Evolutionary conservation across 2,888 invertebrate species (phyloP).

Genomic region (Melieria crassipennis): DNA sequence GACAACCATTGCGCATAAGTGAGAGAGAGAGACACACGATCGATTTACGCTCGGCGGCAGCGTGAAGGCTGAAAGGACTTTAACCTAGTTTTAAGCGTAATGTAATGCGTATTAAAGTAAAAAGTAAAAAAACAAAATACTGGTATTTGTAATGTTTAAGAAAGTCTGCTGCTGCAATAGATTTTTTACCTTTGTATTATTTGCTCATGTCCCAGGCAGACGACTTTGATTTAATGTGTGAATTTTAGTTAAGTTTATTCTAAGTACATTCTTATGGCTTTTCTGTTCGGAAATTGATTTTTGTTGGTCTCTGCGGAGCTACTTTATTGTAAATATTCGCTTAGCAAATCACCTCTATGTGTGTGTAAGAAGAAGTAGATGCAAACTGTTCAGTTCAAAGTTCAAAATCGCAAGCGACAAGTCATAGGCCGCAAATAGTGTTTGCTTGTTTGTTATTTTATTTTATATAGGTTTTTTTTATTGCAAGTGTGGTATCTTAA

Average conservation of each 20-base stretch:
- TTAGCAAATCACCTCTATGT: background rate
- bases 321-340: slow-evolving; percentile 30
- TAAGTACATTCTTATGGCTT: background rate
- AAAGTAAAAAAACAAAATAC: background rate
- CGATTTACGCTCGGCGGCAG: slow-evolving; percentile 9
- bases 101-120: slow-evolving; percentile 29
- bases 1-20: background rate
- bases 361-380: too few species aligned
- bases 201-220: slow-evolving; percentile 7
- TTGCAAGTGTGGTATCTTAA: slow-evolving; percentile 38
- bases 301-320: background rate
- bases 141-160: too few species aligned
- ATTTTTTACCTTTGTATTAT: slow-evolving; percentile 21
- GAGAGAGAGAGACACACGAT: slow-evolving; percentile 1
- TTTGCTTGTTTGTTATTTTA: slow-evolving; percentile 18
- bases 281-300: background rate
- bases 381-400: slow-evolving; percentile 3
- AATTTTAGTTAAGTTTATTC: background rate
- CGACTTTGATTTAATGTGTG: background rate
- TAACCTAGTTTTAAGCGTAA: slow-evolving; percentile 52
- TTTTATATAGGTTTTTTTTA: slow-evolving; percentile 38
- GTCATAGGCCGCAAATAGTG: slow-evolving; percentile 29
- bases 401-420: slow-evolving; percentile 28
- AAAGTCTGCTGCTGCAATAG: too few species aligned
- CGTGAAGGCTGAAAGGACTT: slow-evolving; percentile 50